Base-by-base conservation (phyloP, 2,888 invertebrate genomes). In the Clanis bilineata region DNA sequence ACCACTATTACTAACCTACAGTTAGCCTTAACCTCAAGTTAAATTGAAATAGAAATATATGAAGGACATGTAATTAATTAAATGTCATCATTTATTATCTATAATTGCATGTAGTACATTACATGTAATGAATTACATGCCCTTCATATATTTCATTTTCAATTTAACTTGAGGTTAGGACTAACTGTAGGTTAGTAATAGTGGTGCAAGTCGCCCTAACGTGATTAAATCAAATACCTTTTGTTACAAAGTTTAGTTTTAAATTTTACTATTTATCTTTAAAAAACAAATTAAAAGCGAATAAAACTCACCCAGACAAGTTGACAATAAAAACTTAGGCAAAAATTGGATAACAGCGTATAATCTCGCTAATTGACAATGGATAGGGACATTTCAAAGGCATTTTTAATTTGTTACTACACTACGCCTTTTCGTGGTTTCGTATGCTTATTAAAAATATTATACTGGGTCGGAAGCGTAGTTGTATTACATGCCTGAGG, bases 291-390 rank as follows among this genome's bases (percentile, higher is more conserved):
- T 47, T 47, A 28, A 47, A 28, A 47, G 7, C 18, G 51, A 32
- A 32, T 51, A 51, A 51, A 51, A 51, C 51, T 32, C 32, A 18
- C 18, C 32, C 51, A 51, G 28, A 51, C 51, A 32, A 32, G 51
- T 32, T 51, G 18, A 51, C 51, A 51, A 51, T 32, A 15, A 10
- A 51, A 51, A 51, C 18, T 51, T 51, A 32, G 3, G 51, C 18
- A 32, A 32, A 51, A 32, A 18, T 51, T 51, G 28, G 32, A 51
- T 28, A 51, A 51, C 10, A 32, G 32, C 51, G 18, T 51, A 51
- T 32, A 18, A 51, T 51, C 10, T 51, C 32, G 28, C 32, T 51
- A 51, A 51, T 51, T 51, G 21, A 51, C 51, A 51, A 51, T 32
- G 18, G 32, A 51, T 51, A 28, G 7, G 28, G 51, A 51, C 51